phyloP scores from a whole-genome alignment of 1,140 invertebrate genomes.

The Zaprionus capensis region DNA sequence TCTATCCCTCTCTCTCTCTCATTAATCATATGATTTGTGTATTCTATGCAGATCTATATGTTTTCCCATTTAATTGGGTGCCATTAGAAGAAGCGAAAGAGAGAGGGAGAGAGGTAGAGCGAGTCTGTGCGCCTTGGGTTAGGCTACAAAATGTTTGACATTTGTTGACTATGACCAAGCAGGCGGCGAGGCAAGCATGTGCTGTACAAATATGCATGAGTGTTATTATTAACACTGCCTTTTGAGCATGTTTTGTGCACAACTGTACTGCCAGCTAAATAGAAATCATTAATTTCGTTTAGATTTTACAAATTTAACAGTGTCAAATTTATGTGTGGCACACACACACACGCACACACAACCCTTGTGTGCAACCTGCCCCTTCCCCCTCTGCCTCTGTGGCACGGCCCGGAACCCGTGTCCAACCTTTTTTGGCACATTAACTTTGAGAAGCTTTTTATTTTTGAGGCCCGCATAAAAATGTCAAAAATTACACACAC shows the following conservation, averaged over 20 bases:
- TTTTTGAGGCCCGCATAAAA: constrained; percentile 77
- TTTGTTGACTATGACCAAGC: too few species aligned
- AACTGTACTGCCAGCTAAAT: constrained; percentile 59
- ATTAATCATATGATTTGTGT: constrained; percentile 26
- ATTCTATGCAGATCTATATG: constrained; percentile 18
- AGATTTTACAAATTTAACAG: constrained; percentile 72
- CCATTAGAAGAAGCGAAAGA: not conserved
- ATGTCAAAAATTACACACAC: constrained; percentile 81
- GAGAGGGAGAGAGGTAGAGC: not conserved
- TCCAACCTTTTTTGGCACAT: constrained; percentile 47
- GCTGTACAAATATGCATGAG: not conserved
- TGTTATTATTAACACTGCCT: constrained; percentile 17
- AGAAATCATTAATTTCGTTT: constrained; percentile 79
- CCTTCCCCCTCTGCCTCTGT: not conserved
- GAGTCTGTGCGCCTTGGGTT: not conserved
- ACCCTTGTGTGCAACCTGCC: constrained; percentile 39
- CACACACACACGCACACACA: constrained; percentile 31
- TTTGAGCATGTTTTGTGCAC: constrained; percentile 44
- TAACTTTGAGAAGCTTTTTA: constrained; percentile 51
- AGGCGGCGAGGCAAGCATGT: too few species aligned
- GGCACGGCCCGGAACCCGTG: not conserved
- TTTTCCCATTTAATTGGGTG: constrained; percentile 26
- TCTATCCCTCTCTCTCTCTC: not conserved
- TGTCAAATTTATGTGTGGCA: constrained; percentile 67
- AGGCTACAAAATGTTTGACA: not conserved